A percentile compares a stretch with the other conserved stretches of the same genome.
Evolutionary conservation across 2,888 invertebrate species (phyloP).

Genomic region (Diplolepis rosae): DNA sequence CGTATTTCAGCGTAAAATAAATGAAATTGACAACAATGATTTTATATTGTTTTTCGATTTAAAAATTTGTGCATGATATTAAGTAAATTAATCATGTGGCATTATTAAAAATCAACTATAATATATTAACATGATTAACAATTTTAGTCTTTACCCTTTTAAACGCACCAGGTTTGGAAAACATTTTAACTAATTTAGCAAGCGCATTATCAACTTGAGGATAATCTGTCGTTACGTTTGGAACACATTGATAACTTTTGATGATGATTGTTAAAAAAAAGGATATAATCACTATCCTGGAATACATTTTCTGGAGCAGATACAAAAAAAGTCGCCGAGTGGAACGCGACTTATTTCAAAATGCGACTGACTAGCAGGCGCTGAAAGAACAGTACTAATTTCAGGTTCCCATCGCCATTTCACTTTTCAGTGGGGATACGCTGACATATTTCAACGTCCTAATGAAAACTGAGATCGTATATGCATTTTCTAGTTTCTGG

Average conservation of each 20-base stretch:
- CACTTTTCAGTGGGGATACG: slow-evolving; percentile 52
- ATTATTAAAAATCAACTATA: no score
- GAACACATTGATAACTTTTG: slow-evolving; percentile 38
- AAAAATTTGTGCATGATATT: no score
- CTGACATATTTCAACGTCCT: neutral
- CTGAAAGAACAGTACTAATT: slow-evolving; percentile 39
- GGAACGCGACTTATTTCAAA: slow-evolving; percentile 55
- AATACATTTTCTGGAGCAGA: slow-evolving; percentile 38
- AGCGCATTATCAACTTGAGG: slow-evolving; percentile 61
- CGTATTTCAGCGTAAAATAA: no score
- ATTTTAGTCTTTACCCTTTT: slow-evolving; percentile 63
- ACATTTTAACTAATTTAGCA: slow-evolving; percentile 69
- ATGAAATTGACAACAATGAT: neutral
- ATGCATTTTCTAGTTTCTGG: no score
- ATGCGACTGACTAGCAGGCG: slow-evolving; percentile 53
- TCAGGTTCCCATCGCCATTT: slow-evolving; percentile 45
- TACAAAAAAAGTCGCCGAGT: slow-evolving; percentile 25
- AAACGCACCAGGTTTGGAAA: slow-evolving; percentile 72
- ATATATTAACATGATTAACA: no score
- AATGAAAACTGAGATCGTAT: no score
- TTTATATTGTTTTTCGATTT: neutral
- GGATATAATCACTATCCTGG: slow-evolving; percentile 42
- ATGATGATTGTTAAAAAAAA: slow-evolving; percentile 36
- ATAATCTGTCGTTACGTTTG: slow-evolving; percentile 48
- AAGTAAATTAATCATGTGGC: no score